Evolutionary conservation across 1,140 invertebrate genomes (phyloP).

Genomic region (Ridgeia piscesae): DNA sequence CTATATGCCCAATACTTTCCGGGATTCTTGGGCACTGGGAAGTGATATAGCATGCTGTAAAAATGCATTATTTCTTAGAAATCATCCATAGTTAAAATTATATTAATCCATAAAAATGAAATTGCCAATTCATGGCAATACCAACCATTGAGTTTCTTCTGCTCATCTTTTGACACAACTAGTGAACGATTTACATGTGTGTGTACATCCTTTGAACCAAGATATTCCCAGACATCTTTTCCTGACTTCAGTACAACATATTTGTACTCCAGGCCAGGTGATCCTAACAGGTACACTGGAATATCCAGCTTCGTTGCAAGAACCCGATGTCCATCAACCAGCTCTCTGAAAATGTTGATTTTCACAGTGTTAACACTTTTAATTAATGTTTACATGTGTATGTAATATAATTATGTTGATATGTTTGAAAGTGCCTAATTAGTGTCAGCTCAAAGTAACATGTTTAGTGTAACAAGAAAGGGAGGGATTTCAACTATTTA

Average conservation of each 20-base stretch:
- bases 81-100: too few relatives aligned
- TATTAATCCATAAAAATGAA: too few relatives aligned
- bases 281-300: not conserved
- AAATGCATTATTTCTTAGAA: too few relatives aligned
- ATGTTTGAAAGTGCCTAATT: too few relatives aligned
- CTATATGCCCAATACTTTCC: not conserved
- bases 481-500: not conserved
- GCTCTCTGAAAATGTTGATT: not conserved
- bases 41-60: too few relatives aligned
- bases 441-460: not conserved
- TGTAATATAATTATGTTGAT: too few relatives aligned
- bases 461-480: not conserved
- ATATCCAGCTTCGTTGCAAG: not conserved
- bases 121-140: not conserved
- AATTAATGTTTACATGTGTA: too few relatives aligned
- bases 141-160: not conserved
- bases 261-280: not conserved
- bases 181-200: not conserved
- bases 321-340: not conserved
- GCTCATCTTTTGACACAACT: not conserved
- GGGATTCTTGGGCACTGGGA: not conserved
- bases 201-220: not conserved
- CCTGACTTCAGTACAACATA: not conserved
- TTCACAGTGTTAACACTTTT: too few relatives aligned
- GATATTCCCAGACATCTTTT: not conserved